Evolutionary conservation across 2,113 vertebrate species (phyloP).

Genomic region (Lipophrys pholis): DNA sequence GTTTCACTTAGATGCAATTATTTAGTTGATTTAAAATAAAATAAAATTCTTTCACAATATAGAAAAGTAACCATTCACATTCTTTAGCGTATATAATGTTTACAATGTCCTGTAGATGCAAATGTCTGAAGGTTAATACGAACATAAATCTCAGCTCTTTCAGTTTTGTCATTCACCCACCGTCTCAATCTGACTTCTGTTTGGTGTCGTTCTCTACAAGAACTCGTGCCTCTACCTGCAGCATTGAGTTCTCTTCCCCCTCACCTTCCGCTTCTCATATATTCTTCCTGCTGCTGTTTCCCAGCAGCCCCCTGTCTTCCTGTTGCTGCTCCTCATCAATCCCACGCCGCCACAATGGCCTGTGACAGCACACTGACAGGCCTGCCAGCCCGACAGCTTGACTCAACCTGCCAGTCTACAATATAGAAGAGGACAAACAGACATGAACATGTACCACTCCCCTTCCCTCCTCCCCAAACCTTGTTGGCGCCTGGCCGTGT

Average conservation of each 20-base stretch:
- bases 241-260: conserved; percentile 21
- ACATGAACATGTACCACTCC: conserved; percentile 48
- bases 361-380: conserved; percentile 71
- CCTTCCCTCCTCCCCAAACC: conserved; percentile 61
- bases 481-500: conserved; percentile 40
- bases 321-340: conserved; percentile 82
- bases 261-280: conserved; percentile 34
- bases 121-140: no score
- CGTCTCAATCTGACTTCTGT: no score
- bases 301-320: conserved; percentile 63
- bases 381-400: conserved; percentile 61
- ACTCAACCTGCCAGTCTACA: conserved; percentile 36
- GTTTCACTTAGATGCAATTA: no score
- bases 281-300: conserved; percentile 66
- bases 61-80: no score
- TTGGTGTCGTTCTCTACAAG: not conserved
- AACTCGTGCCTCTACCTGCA: not conserved
- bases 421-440: conserved; percentile 77
- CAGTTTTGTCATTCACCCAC: no score
- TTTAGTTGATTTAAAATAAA: no score
- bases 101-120: no score
- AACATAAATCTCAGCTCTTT: no score
- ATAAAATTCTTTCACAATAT: no score
- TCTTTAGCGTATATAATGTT: no score
- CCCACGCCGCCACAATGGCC: conserved; percentile 76